phyloP scores from a whole-genome alignment of 2,888 invertebrate species.

The Drosophila conformis region DNA sequence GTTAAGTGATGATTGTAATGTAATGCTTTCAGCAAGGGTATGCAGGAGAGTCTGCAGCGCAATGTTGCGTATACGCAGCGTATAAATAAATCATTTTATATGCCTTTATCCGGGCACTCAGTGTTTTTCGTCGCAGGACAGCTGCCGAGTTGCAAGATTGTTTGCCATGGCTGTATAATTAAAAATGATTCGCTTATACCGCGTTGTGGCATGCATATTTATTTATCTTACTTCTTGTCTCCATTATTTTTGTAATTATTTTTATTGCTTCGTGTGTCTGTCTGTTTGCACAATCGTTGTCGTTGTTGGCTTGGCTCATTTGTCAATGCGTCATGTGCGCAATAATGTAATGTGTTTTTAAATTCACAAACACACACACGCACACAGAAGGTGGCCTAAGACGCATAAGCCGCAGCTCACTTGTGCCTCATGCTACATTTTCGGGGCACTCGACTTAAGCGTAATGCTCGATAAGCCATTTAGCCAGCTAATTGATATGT shows the following conservation, averaged over 20 bases:
- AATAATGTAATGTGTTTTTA: slow-evolving; percentile 35
- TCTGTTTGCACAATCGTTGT: slow-evolving; percentile 11
- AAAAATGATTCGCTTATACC: slow-evolving; percentile 40
- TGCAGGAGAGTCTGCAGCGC: neutral
- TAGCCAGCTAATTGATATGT: slow-evolving; percentile 62
- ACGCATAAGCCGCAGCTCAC: slow-evolving; percentile 16
- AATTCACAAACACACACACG: neutral
- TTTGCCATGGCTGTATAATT: slow-evolving; percentile 32
- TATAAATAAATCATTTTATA: slow-evolving; percentile 54
- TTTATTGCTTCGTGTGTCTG: slow-evolving; percentile 36
- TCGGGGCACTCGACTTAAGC: slow-evolving; percentile 23
- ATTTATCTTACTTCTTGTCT: neutral
- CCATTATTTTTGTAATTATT: slow-evolving; percentile 36
- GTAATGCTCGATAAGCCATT: slow-evolving; percentile 53
- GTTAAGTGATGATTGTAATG: slow-evolving; percentile 10
- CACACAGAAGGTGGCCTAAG: slow-evolving; percentile 7
- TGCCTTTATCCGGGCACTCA: slow-evolving; percentile 21
- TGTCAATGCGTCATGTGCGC: slow-evolving; percentile 31
- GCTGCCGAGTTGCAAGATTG: slow-evolving; percentile 15
- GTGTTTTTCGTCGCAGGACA: slow-evolving; percentile 7
- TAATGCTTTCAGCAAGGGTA: neutral
- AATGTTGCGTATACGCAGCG: slow-evolving; percentile 46
- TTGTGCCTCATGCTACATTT: slow-evolving; percentile 23
- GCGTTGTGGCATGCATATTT: slow-evolving; percentile 17
- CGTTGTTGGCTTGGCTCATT: slow-evolving; percentile 40